phyloP scores from a whole-genome alignment of 2,888 invertebrate genomes.

The Agrypnus murinus region DNA sequence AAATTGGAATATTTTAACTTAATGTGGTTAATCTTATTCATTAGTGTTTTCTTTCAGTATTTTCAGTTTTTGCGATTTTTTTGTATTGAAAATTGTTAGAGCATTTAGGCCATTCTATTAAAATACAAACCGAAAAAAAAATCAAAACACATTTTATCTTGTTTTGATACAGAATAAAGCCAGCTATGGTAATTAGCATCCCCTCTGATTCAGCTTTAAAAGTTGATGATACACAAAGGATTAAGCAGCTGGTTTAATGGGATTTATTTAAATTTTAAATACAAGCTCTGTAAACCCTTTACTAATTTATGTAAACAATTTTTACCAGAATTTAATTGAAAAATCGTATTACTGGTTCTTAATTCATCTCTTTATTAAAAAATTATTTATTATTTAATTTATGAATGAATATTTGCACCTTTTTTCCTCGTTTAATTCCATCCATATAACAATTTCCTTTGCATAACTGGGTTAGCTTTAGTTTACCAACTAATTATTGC shows the following conservation, averaged over 20 bases:
- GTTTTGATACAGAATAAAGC: conserved; percentile 14
- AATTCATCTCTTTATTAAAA: too few species aligned
- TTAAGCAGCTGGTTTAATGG: conserved; percentile 20
- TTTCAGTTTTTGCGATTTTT: too few species aligned
- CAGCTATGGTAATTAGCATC: conserved; percentile 20
- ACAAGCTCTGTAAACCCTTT: neutral
- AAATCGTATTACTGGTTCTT: too few species aligned
- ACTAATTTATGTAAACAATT: conserved; percentile 13
- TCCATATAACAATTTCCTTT: too few species aligned
- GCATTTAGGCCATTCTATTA: too few species aligned
- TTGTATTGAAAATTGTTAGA: too few species aligned
- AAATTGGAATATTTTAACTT: too few species aligned
- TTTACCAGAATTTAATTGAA: neutral
- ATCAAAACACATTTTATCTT: conserved; percentile 4
- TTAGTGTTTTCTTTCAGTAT: too few species aligned
- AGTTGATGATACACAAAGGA: conserved; percentile 30
- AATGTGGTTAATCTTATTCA: too few species aligned
- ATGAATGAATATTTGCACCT: too few species aligned
- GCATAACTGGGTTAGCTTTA: neutral
- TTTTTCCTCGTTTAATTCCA: too few species aligned
- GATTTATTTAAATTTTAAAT: conserved; percentile 29
- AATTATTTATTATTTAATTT: too few species aligned
- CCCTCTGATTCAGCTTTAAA: conserved; percentile 23
- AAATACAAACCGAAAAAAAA: neutral
- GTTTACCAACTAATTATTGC: conserved; percentile 3